phyloP scores from a whole-genome alignment of 1,140 invertebrate genomes.

The Lordiphosa mommai region DNA sequence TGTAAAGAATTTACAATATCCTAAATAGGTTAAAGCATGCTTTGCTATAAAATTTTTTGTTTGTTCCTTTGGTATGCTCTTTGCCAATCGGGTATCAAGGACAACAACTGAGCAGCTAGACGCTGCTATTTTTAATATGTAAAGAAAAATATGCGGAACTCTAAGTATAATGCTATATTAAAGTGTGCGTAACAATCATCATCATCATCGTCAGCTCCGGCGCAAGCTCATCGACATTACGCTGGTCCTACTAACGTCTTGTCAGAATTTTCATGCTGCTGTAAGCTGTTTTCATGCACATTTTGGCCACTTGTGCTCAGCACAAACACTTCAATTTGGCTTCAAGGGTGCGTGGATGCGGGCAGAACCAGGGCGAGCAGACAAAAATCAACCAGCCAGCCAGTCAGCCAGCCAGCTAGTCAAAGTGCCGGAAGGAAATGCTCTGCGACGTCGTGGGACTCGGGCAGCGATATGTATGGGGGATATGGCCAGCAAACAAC shows the following conservation, averaged over 20 bases:
- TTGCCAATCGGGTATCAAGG: too few species aligned
- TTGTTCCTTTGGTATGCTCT: too few species aligned
- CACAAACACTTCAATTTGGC: slow-evolving; percentile 74
- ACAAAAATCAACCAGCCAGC: slow-evolving; percentile 46
- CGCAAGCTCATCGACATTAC: background rate
- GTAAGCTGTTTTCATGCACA: slow-evolving; percentile 75
- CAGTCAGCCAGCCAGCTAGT: slow-evolving; percentile 23
- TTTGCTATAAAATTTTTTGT: too few species aligned
- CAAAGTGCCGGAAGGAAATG: slow-evolving; percentile 66
- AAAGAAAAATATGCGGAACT: slow-evolving; percentile 39
- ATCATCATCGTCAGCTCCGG: slow-evolving; percentile 5
- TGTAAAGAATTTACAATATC: too few species aligned
- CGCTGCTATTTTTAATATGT: slow-evolving; percentile 39
- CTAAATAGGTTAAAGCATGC: too few species aligned
- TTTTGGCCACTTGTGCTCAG: slow-evolving; percentile 67
- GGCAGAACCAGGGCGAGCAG: slow-evolving; percentile 22
- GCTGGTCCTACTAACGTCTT: slow-evolving; percentile 33
- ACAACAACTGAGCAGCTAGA: background rate
- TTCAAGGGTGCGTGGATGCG: slow-evolving; percentile 55
- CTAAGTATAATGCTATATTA: slow-evolving; percentile 53
- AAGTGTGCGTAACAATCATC: slow-evolving; percentile 57
- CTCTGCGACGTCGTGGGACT: slow-evolving; percentile 13
- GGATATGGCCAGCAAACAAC: slow-evolving; percentile 37
- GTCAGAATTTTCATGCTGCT: slow-evolving; percentile 69
- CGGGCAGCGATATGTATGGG: background rate